Evolutionary conservation across 2,797 vertebrate species (phyloP).

Genomic region (Myotis planiceps): DNA sequence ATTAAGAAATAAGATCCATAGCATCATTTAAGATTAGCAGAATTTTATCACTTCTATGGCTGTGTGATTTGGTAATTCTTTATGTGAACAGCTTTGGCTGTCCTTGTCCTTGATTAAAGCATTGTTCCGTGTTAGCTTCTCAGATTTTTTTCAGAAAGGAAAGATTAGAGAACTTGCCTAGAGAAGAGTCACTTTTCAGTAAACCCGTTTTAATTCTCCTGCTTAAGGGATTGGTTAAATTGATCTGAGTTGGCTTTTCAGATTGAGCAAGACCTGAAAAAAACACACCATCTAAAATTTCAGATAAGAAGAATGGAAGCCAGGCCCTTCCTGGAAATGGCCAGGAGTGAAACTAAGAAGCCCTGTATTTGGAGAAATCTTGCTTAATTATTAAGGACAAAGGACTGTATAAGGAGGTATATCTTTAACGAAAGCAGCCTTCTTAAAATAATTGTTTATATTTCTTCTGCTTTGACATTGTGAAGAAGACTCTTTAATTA

Average conservation of each 20-base stretch:
- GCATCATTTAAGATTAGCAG: not conserved
- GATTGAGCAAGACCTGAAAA: constrained; percentile 68
- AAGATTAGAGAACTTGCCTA: constrained; percentile 53
- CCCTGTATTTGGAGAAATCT: constrained; percentile 25
- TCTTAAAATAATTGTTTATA: constrained; percentile 35
- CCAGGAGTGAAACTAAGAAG: constrained; percentile 63
- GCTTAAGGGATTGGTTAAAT: constrained; percentile 64
- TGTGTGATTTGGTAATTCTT: not conserved
- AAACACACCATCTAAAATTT: constrained; percentile 73
- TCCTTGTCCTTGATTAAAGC: constrained; percentile 40
- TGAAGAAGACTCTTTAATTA: constrained; percentile 49
- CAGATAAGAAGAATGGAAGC: constrained; percentile 74
- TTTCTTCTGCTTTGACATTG: constrained; percentile 36
- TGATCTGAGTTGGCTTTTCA: constrained; percentile 64
- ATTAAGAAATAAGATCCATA: constrained; percentile 30
- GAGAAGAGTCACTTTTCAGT: constrained; percentile 64
- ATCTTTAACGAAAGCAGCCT: constrained; percentile 27
- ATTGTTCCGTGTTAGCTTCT: constrained; percentile 47
- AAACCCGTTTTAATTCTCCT: constrained; percentile 65
- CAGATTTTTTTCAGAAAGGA: constrained; percentile 59
- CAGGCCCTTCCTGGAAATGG: constrained; percentile 62
- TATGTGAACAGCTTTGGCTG: not conserved
- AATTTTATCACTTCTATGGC: not conserved
- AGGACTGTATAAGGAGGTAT: constrained; percentile 45
- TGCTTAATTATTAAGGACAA: not conserved